Base-by-base conservation (phyloP, 2,797 vertebrate species). In the Mallotus villosus region DNA sequence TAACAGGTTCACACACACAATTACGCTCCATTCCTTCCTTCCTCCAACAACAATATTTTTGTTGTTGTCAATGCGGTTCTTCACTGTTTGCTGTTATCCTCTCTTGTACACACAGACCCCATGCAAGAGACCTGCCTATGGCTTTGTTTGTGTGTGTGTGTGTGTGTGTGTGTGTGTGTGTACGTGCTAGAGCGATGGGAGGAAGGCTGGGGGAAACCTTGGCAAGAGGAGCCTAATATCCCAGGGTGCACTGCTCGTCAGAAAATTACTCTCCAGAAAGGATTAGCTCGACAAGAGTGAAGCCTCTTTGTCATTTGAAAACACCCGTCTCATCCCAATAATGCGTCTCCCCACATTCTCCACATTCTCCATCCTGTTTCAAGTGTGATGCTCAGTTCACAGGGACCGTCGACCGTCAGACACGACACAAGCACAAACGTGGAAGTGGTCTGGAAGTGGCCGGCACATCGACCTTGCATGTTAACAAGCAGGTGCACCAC, bases 51-150 rank as follows among this genome's bases (percentile, higher is more conserved):
- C 9, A 46, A 46, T 67, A 65, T 76, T 63, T 59, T 75, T 73
- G 65, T 19, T 73, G 49, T 68, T 46, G 32, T 57, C 64, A 41
- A 22, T 61, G 49, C 83, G 81, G 76, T 25, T 76, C 74, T 37
- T 70, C 66, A 76, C 74, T 80, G 74, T 77, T 82, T 67, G 82
- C 80, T 75, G 76, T 73, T 78, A 63, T 83, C 75, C 69, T 46
- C 71, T 57, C 37, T 27, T 29, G 70, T 65, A 62, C 83, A 74
- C 74, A 69, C 82, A 59, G 74, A 74, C 78, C 53, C 73, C 82
- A 70, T 78, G 82, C 78, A 14, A 80, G 74, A 81, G 21, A 37
- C 58, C 67, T 63, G 4, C 57, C 53, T 49, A 19, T 74, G 68
- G 67, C 74, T 80, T 74, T 69, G 17, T 21, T 67, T 78, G 67